Base-by-base conservation (phyloP, 2,113 vertebrate genomes). In the Chloroceryle aenea region DNA sequence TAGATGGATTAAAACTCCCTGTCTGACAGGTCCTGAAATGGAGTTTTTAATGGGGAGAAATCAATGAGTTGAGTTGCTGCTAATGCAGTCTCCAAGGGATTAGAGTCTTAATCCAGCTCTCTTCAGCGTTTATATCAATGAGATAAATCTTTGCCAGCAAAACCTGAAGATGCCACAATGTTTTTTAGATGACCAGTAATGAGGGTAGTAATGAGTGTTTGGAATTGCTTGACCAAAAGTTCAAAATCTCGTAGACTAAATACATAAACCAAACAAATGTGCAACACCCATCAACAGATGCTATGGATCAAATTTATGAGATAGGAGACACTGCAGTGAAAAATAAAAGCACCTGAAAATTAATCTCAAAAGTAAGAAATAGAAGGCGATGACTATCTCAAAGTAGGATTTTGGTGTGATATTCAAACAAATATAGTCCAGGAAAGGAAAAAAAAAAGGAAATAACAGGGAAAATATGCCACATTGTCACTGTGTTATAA, bases 31-130 rank as follows among this genome's bases (percentile, higher is more conserved):
- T 75, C 80, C 74, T 62, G 64, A 92, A 93, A 83, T 1, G 4
- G 82, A 76, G 50, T 58, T 86, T 92, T 93, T 92, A 93, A 90
- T 63, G 20, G 63, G 26, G 7, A 96, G 45, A 90, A 96, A 86
- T 84, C 67, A 71, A 63, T 55, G 50, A 67, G 25, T 29, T 83
- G 67, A 83, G 67, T 71, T 93, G 58, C 29, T 83, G 68, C 29
- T 86, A 88, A 90, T 90, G 45, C 59, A 71, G 45, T 71, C 79
- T 93, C 82, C 55, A 77, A 88, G 47, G 63, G 50, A 80, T 84
- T 92, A 86, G 10, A 20, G 7, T 80, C 25, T 80, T 95, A 90
- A 90, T 95, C 45, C 36, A 88, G 17, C 7, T 80, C 13, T 1
- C 17, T 63, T 83, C 58, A 83, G n/a, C 19, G 48, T 66, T 94